Base-by-base conservation (phyloP, 2,797 vertebrate species). In the Eulemur mongoz region DNA sequence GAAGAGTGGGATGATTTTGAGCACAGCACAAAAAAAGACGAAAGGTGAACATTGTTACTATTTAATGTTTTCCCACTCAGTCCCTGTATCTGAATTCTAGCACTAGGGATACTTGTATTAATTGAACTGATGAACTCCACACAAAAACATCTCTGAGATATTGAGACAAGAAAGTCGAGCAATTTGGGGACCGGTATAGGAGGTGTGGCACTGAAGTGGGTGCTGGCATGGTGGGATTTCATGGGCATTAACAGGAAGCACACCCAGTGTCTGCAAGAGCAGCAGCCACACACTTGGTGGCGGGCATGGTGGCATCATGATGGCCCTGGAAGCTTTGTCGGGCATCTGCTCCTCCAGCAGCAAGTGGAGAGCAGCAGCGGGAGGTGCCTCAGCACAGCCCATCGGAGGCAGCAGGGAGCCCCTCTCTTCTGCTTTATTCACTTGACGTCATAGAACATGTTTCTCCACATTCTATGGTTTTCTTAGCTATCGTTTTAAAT, bases 301-400 rank as follows among this genome's bases (percentile, higher is more conserved):
- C 70, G 4, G 25, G 2, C 8, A 6, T 0, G 0, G 83, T 1
- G 7, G 38, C 35, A 18, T 40, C 4, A 0, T 10, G 11, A 8
- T 10, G 25, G 22, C 27, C 40, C 4, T 59, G 32, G 59, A 43
- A 50, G 12, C 50, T 70, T 54, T 18, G 20, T 22, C 61, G 6
- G 20, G 38, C 23, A 2, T 61, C 61, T 27, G 30, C 27, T 25
- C 67, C 70, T 20, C 43, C 4, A 32, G 27, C 14, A 15, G 8
- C 4, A 14, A 48, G 54, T 45, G 57, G 5, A 3, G 30, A 87
- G 27, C 2, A 20, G 45, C 40, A 10, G 35, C 48, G n/a, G 12
- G 32, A 22, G 25, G 27, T 12, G 5, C 15, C 30, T 52, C n/a
- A 23, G 4, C 13, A 4, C 30, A 35, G 22, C 7, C 9, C 13